These are phyloP conservation scores for Noctilio leporinus DNA, from an alignment of 2,113 vertebrate genomes.

Conservation along the genomic window DNA sequence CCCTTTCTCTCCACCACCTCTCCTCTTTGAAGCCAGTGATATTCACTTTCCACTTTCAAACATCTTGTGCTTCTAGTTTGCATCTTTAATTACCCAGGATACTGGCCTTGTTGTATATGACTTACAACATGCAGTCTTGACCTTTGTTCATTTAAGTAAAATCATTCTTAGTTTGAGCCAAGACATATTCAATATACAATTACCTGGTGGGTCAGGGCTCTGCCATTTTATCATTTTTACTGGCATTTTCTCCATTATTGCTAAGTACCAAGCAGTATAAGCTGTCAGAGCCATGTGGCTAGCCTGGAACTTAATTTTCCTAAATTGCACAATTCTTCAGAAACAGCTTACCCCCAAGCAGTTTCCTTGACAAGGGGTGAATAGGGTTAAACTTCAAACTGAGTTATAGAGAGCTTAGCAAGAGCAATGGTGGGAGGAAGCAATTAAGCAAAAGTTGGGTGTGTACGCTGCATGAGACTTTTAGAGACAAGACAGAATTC, in stretches of 20 bases:
- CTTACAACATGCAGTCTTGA: conserved; percentile 58
- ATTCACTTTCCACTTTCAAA: conserved; percentile 25
- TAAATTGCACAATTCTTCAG: conserved; percentile 66
- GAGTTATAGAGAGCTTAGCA: conserved; percentile 37
- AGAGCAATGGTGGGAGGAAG: conserved; percentile 33
- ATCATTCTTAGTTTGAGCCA: conserved; percentile 62
- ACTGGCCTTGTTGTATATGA: conserved; percentile 58
- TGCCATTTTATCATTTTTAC: conserved; percentile 71
- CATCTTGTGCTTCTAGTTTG: conserved; percentile 35
- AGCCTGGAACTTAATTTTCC: conserved; percentile 69
- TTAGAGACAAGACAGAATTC: conserved; percentile 51
- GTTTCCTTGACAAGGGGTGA: conserved; percentile 62
- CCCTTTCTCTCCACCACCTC: background rate
- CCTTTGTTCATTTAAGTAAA: conserved; percentile 67
- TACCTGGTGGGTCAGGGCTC: conserved; percentile 68
- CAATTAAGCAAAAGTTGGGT: conserved; percentile 56
- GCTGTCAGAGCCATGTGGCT: conserved; percentile 69
- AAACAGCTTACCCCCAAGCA: conserved; percentile 24
- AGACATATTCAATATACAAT: conserved; percentile 73
- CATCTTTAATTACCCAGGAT: conserved; percentile 66
- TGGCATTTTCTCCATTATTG: conserved; percentile 74
- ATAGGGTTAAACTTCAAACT: conserved; percentile 68
- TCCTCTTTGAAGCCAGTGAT: background rate
- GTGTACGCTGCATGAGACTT: conserved; percentile 16
- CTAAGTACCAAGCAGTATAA: conserved; percentile 68